Base-by-base conservation (phyloP, 2,113 vertebrate species). In the Aythya baeri region DNA sequence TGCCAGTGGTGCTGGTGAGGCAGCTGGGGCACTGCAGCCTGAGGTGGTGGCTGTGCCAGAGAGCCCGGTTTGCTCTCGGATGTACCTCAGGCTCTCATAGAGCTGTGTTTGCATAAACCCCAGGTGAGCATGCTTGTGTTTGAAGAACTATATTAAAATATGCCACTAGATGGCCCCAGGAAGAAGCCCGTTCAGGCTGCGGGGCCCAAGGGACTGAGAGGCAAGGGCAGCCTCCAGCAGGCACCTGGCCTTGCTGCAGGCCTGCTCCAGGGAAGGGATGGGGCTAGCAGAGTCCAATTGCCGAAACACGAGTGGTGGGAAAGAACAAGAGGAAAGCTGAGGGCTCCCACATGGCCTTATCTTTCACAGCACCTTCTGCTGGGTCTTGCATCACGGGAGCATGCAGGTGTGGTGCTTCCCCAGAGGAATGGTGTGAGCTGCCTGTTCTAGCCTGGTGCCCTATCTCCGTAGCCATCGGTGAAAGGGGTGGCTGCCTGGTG, bases 151-250 rank as follows among this genome's bases (percentile, higher is more conserved):
- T 91, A 95, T 90, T 86, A 4, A 79, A 88, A 91, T 84, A 50
- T 54, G 92, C 94, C 96, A 7, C 96, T 97, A 97, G 96, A 94
- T 97, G 95, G 96, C 96, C 92, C 70, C 92, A 94, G 93, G 93
- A n/a, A 72, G 86, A 55, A 94, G 88, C 59, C 4, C 15, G 90
- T n/a, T 20, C 0, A 14, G 68, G 67, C 71, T 68, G n/a, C 2
- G 15, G 44, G 78, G 82, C 82, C 68, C 13, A 36, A 34, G 79
- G 71, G 70, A 15, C 34, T 0, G 20, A 49, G 20, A 43, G 72
- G 36, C 1, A 17, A 41, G 50, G 32, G 61, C 55, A 36, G 77
- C 78, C 74, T 8, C 4, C 52, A 4, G 77, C 93, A 1, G 73
- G 7, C 66, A 76, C 78, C 88, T 20, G 94, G 41, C 38, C 41